Evolutionary conservation across 2,888 invertebrate genomes (phyloP).

Genomic region (Drosophila melanocephala): DNA sequence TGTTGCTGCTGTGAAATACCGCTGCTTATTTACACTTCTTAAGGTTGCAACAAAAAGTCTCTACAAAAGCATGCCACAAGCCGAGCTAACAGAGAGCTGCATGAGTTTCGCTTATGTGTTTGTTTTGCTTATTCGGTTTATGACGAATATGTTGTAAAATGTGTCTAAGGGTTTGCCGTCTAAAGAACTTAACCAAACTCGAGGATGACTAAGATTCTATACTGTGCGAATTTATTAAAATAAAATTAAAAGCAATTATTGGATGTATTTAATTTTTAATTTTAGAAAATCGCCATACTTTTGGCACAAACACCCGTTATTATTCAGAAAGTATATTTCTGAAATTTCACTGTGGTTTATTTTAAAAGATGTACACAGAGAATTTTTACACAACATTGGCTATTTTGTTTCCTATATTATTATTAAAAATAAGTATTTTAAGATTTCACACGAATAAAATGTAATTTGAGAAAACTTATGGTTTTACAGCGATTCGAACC

Average conservation of each 20-base stretch:
- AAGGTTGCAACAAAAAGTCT: constrained; percentile 58
- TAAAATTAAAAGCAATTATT: not conserved
- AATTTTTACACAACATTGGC: not conserved
- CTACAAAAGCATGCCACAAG: constrained; percentile 14
- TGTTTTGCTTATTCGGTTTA: not conserved
- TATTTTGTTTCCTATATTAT: not conserved
- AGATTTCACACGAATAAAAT: too few relatives aligned
- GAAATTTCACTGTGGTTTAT: not conserved
- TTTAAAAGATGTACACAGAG: not conserved
- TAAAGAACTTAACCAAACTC: not conserved
- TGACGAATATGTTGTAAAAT: not conserved
- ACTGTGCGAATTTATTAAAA: not conserved
- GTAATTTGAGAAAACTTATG: too few relatives aligned
- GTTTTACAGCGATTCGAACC: not conserved
- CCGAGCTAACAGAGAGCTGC: constrained; percentile 17
- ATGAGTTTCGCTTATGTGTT: constrained; percentile 21
- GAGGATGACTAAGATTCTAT: not conserved
- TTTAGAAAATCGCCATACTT: too few relatives aligned
- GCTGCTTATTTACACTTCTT: constrained; percentile 77
- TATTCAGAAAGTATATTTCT: not conserved
- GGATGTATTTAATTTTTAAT: too few relatives aligned
- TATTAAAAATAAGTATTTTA: not conserved
- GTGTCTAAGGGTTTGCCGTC: not conserved
- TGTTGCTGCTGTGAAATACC: constrained; percentile 63
- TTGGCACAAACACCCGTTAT: not conserved